Percentiles rank a stretch among this genome's conserved stretches.
Conservation (phyloP, 1,140 invertebrate species). For the Drosophila funebris region DNA sequence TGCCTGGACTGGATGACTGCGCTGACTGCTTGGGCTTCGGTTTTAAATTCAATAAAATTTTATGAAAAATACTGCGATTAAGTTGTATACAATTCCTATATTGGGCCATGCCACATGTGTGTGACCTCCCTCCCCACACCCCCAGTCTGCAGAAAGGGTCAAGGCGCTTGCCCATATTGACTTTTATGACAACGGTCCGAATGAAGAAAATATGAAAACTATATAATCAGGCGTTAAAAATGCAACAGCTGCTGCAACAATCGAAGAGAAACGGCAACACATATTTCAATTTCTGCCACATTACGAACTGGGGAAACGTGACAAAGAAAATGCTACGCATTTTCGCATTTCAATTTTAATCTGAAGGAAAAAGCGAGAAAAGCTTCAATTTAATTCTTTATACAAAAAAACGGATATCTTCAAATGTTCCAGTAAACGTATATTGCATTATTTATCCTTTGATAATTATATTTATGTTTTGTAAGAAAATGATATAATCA, state of each 20-base stretch:
- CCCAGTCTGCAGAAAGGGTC: slow-evolving; percentile 71
- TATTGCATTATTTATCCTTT: too few relatives aligned
- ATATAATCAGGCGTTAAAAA: slow-evolving; percentile 71
- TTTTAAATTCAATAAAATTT: slow-evolving; percentile 83
- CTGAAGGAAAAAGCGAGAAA: neutral
- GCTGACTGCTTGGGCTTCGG: slow-evolving; percentile 49
- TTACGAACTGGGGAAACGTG: slow-evolving; percentile 33
- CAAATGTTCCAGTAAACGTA: too few relatives aligned
- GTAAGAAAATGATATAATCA: too few relatives aligned
- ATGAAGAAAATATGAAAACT: slow-evolving; percentile 53
- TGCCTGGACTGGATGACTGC: neutral
- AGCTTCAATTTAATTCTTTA: slow-evolving; percentile 29
- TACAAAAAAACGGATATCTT: too few relatives aligned
- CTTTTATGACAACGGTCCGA: slow-evolving; percentile 72
- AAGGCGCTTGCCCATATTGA: slow-evolving; percentile 60
- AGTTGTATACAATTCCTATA: slow-evolving; percentile 43
- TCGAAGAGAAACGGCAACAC: slow-evolving; percentile 51
- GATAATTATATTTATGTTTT: too few relatives aligned
- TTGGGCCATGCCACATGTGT: slow-evolving; percentile 49
- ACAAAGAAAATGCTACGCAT: slow-evolving; percentile 20
- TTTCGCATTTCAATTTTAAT: slow-evolving; percentile 36
- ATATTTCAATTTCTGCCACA: slow-evolving; percentile 31
- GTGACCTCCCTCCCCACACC: too few relatives aligned
- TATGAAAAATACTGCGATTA: slow-evolving; percentile 80
- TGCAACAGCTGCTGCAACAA: slow-evolving; percentile 77